Base-by-base conservation (phyloP, 2,797 vertebrate species). In the Girardinus metallicus region DNA sequence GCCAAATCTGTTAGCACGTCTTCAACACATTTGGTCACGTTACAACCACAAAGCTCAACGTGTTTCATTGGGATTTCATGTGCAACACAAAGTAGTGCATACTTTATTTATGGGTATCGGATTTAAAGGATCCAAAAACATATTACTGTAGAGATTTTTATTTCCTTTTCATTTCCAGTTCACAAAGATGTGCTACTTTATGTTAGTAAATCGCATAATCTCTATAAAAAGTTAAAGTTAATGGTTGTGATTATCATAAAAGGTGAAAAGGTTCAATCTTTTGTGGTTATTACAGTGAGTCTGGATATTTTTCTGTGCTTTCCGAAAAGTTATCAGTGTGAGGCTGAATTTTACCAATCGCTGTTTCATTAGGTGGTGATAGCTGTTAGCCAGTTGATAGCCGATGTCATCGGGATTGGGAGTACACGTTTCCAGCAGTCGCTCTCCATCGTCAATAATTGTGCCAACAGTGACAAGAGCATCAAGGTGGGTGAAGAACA, bases 371-470 rank as follows among this genome's bases (percentile, higher is more conserved):
- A 99, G 99, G 98, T 99, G 92, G 97, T 99, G 47, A 99, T 99
- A 73, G 98, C 99, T 0, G 99, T 99, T 77, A 99, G 99, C 95
- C 98, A 99, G 94, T 94, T 99, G 93, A 99, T 99, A 39, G 98
- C 99, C 36, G 99, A 99, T 74, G 98, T 99, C 78, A 97, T 99
- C 34, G 98, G 98, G 70, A 99, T 99, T 2, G 98, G 98, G 29
- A 98, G 99, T 34, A 99, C 97, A 11, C 96, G 98, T 36, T 99
- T 99, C 94, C 99, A 99, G 92, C 98, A 99, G 83, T 99, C 98
- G 23, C 96, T 99, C 47, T 99, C 99, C 73, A 97, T 99, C 90
- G 97, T 99, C 89, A 99, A 99, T 93, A 99, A 99, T 92, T 99
- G 97, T 88, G 98, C 99, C 94, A 99, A 99, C 92, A 97, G 96